Conservation (phyloP, 2,888 invertebrate species). For the Microctonus brassicae region DNA sequence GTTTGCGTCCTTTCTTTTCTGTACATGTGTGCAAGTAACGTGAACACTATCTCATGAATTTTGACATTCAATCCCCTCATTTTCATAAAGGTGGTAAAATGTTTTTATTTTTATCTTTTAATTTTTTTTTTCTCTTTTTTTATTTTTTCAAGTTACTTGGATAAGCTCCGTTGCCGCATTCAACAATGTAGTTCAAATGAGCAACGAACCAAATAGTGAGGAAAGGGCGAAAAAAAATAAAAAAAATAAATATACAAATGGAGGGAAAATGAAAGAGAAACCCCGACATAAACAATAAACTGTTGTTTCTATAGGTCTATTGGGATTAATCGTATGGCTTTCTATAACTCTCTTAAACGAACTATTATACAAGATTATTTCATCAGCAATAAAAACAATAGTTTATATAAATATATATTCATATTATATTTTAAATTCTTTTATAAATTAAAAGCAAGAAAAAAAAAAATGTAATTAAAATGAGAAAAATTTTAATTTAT, state of each 20-base stretch:
- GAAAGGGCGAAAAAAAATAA: background rate
- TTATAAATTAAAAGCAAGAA: too few species aligned
- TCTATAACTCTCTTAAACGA: background rate
- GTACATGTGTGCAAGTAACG: background rate
- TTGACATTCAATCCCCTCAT: conserved; percentile 4
- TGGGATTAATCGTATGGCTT: background rate
- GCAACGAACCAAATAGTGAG: conserved; percentile 8
- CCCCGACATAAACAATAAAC: background rate
- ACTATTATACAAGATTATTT: background rate
- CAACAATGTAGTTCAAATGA: conserved; percentile 24
- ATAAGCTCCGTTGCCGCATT: background rate
- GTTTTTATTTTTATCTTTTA: too few species aligned
- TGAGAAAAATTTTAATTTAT: too few species aligned
- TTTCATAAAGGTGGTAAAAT: background rate
- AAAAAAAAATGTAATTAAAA: too few species aligned
- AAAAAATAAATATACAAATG: background rate
- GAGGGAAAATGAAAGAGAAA: background rate
- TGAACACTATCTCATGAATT: conserved; percentile 1
- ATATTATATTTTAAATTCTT: too few species aligned
- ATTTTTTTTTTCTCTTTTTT: background rate
- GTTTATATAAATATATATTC: too few species aligned
- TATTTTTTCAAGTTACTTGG: background rate
- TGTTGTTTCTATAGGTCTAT: background rate
- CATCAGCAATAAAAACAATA: background rate
- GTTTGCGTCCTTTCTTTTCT: conserved; percentile 3